Conservation (phyloP, 2,113 vertebrate genomes). For the Tragelaphus strepsiceros region DNA sequence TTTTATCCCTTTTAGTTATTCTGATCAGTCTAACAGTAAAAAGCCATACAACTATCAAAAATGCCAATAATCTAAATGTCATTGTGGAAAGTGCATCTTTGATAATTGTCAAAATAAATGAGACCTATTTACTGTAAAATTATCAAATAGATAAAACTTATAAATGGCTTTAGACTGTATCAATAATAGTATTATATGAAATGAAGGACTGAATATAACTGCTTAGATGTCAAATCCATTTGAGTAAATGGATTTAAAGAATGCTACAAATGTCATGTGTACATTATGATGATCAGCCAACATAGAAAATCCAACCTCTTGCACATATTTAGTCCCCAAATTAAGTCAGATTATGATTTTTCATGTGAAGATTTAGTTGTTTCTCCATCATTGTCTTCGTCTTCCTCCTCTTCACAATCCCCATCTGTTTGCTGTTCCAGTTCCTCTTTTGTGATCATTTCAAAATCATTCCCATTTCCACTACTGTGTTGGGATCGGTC, state of each 20-base stretch:
- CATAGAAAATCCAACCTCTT: constrained; percentile 86
- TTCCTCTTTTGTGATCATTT: constrained; percentile 99
- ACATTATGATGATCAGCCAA: constrained; percentile 83
- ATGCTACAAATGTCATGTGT: constrained; percentile 78
- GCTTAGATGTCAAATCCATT: constrained; percentile 76
- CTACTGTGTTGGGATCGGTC: constrained; percentile 99
- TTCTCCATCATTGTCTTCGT: constrained; percentile 79
- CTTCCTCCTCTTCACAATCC: constrained; percentile 87
- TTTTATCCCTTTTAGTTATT: constrained; percentile 74
- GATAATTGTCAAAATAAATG: constrained; percentile 77
- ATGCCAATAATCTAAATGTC: constrained; percentile 65
- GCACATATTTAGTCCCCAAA: constrained; percentile 81
- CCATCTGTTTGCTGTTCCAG: constrained; percentile 97
- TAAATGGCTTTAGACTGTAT: constrained; percentile 81
- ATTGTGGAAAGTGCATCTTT: constrained; percentile 68
- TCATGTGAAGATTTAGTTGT: constrained; percentile 82
- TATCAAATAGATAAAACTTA: constrained; percentile 79
- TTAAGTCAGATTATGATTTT: constrained; percentile 87
- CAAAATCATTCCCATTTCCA: constrained; percentile 97
- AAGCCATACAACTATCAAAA: constrained; percentile 79
- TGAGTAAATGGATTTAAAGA: constrained; percentile 77
- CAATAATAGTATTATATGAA: constrained; percentile 77
- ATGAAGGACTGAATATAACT: constrained; percentile 77
- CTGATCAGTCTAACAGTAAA: constrained; percentile 74
- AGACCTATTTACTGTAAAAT: constrained; percentile 75